These are phyloP conservation scores for Drosophila auraria DNA, from an alignment of 1,140 invertebrate species.

Conservation along the genomic window DNA sequence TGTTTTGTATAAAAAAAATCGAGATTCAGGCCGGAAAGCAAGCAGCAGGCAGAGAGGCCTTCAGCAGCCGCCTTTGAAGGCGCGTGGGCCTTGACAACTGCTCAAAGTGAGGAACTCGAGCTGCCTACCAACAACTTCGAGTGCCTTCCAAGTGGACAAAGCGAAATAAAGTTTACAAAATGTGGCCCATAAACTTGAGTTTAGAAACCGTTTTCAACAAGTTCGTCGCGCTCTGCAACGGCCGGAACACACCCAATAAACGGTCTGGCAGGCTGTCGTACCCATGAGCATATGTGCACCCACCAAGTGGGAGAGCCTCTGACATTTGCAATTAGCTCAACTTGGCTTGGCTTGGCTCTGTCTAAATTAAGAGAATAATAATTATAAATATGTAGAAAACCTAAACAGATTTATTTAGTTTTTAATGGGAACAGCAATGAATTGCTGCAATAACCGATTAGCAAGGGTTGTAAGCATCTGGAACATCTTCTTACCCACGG, in stretches of 20 bases:
- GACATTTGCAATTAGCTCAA: conserved; percentile 33
- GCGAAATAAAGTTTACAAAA: conserved; percentile 72
- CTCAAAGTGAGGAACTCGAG: conserved; percentile 62
- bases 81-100: conserved; percentile 71
- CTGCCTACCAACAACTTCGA: conserved; percentile 56
- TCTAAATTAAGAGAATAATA: no score
- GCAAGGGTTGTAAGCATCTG: background rate
- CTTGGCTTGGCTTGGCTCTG: no score
- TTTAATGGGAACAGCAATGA: background rate
- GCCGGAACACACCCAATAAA: conserved; percentile 39
- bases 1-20: conserved; percentile 20
- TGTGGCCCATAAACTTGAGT: conserved; percentile 63
- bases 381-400: no score
- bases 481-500: conserved; percentile 3
- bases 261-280: background rate
- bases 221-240: conserved; percentile 25
- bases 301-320: background rate
- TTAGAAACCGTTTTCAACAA: conserved; percentile 34
- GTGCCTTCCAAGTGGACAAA: conserved; percentile 65
- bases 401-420: background rate
- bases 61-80: conserved; percentile 51
- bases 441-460: background rate
- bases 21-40: conserved; percentile 21
- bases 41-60: conserved; percentile 38
- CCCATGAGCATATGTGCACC: background rate